Base-by-base conservation (phyloP, 1,140 invertebrate species). In the Lepidurus arcticus region DNA sequence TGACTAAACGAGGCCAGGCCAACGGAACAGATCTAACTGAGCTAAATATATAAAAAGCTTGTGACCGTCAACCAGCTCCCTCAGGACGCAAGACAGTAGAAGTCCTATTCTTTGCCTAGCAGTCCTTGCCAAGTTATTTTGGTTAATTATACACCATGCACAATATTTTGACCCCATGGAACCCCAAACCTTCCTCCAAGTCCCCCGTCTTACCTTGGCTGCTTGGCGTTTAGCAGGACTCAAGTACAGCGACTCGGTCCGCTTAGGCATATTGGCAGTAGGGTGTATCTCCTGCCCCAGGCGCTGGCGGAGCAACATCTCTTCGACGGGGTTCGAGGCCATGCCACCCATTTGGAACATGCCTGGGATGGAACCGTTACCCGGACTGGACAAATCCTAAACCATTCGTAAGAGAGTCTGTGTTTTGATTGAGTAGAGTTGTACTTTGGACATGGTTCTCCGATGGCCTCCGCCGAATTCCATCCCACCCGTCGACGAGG, bases 201-300 rank as follows among this genome's bases (percentile, higher is more conserved):
- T 24, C 24, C 24, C 24, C 24, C 24, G 24, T 24, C 24, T 81
- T 81, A 84, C 83, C 80, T 82, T 82, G 44, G 80, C 81, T 78
- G 81, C 81, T 45, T 80, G 80, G 34, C 81, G 78, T 78, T 74
- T 80, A 43, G 79, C 81, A 47, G 82, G 82, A 76, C 83, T 84
- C 77, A 85, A 83, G 80, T 86, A 86, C 34, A 87, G 85, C 16
- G 94, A 96, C 83, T 96, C 94, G 75, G 94, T 96, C 81, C 94
- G 88, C 84, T 95, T 95, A 53, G 93, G 94, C 84, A 94, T 93
- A 80, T 90, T 90, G 42, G 83, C 83, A 76, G 89, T 93, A 90
- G 93, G 92, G 82, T 93, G 90, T 83, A 95, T 95, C 84, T 95
- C 94, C 86, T 94, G 94, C 73, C 92, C 93, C 75, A 94, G 88